phyloP scores from a whole-genome alignment of 2,888 invertebrate species.

The Lochmaea crataegi region DNA sequence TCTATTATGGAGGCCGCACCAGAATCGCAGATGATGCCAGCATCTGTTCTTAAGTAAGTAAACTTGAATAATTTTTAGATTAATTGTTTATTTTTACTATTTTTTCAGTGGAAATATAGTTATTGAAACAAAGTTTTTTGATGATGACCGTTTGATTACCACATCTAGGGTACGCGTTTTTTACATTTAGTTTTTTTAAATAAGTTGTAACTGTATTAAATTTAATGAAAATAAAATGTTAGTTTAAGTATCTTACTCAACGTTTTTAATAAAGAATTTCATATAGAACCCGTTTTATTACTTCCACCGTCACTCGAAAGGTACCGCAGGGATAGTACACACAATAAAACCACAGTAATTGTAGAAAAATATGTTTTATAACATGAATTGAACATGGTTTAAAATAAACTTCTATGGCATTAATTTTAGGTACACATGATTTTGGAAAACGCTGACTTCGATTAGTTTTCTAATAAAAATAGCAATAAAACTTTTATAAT shows the following conservation, averaged over 20 bases:
- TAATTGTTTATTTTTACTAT: background rate
- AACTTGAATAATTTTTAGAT: constrained; percentile 7
- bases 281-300: background rate
- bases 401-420: constrained; percentile 26
- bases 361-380: constrained; percentile 31
- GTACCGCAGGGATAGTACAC: background rate
- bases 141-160: constrained; percentile 92
- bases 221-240: too few relatives aligned
- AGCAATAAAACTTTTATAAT: background rate
- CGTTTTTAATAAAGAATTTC: constrained; percentile 5
- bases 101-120: constrained; percentile 91
- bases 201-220: background rate
- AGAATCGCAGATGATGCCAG: constrained; percentile 99
- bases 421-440: background rate
- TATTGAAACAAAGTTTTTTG: constrained; percentile 96
- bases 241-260: background rate
- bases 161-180: constrained; percentile 95
- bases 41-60: constrained; percentile 90
- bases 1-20: constrained; percentile 98
- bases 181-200: constrained; percentile 82
- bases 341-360: background rate
- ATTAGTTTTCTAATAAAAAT: background rate
- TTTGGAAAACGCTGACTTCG: background rate
- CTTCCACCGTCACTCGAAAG: background rate
- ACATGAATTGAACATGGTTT: constrained; percentile 26